These are phyloP conservation scores for Aphelenchoides avenae DNA, from an alignment of 1,140 invertebrate genomes.

Conservation along the genomic window DNA sequence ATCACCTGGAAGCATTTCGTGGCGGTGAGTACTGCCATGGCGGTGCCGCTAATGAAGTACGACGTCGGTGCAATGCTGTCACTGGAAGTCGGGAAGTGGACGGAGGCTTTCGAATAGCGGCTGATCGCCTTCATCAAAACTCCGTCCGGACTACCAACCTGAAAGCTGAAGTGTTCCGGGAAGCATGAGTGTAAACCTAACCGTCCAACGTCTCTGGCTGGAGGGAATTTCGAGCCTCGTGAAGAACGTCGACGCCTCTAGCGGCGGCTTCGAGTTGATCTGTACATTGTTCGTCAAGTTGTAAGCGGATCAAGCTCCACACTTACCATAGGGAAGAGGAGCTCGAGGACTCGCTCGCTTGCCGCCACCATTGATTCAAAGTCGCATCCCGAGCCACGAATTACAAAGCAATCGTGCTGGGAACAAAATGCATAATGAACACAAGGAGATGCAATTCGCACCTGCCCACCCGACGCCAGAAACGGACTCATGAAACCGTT, in stretches of 20 bases:
- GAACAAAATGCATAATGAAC: background rate
- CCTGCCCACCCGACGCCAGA: background rate
- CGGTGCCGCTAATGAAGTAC: constrained; percentile 24
- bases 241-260: too few relatives aligned
- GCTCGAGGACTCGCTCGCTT: constrained; percentile 8
- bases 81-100: constrained; percentile 24
- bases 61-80: constrained; percentile 6
- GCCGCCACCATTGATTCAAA: constrained; percentile 19
- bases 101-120: constrained; percentile 7
- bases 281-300: too few relatives aligned
- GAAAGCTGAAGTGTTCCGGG: too few relatives aligned
- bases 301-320: too few relatives aligned
- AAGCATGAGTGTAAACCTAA: too few relatives aligned
- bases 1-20: constrained; percentile 20
- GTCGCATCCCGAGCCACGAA: constrained; percentile 22
- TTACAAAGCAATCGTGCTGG: constrained; percentile 8
- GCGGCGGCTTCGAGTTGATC: too few relatives aligned
- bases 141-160: constrained; percentile 28
- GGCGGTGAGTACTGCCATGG: constrained; percentile 18
- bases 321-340: too few relatives aligned
- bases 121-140: constrained; percentile 31
- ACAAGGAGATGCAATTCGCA: constrained; percentile 13
- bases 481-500: constrained; percentile 10
- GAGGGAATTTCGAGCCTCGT: constrained; percentile 17
- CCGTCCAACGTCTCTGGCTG: constrained; percentile 24